Evolutionary conservation across 2,888 invertebrate species (phyloP).

Genomic region (Netelia virgata): DNA sequence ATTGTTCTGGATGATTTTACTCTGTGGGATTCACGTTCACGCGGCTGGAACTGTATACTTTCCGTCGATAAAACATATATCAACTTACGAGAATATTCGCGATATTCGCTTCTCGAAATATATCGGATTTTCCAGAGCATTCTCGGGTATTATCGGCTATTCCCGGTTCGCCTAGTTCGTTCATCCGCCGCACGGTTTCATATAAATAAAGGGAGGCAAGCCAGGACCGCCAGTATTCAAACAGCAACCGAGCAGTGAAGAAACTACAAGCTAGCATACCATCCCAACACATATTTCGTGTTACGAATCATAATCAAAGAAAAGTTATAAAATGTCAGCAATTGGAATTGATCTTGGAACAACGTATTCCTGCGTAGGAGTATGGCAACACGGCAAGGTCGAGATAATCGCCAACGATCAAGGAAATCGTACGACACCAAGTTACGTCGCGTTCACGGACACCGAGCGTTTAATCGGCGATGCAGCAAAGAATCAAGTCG

Average conservation of each 20-base stretch:
- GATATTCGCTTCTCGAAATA: not conserved
- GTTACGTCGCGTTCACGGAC: slow-evolving; percentile 95
- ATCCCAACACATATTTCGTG: not conserved
- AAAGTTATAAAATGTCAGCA: slow-evolving; percentile 85
- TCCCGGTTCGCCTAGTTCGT: slow-evolving; percentile 2
- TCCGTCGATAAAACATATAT: not conserved
- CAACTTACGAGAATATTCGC: not conserved
- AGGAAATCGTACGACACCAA: slow-evolving; percentile 95
- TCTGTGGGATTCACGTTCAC: not conserved
- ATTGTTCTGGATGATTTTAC: no score
- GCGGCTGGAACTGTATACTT: not conserved
- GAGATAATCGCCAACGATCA: slow-evolving; percentile 96
- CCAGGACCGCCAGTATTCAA: slow-evolving; percentile 63
- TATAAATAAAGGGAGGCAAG: slow-evolving; percentile 59
- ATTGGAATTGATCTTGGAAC: slow-evolving; percentile 95
- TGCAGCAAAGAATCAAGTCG: slow-evolving; percentile 94
- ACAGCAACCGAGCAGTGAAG: slow-evolving; percentile 28
- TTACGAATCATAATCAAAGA: not conserved
- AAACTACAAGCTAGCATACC: not conserved
- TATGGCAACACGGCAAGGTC: slow-evolving; percentile 93
- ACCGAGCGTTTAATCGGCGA: slow-evolving; percentile 94
- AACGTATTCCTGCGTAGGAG: slow-evolving; percentile 94
- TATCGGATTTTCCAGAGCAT: not conserved
- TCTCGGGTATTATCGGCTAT: slow-evolving; percentile 15
- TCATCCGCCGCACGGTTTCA: slow-evolving; percentile 40